phyloP scores from a whole-genome alignment of 2,888 invertebrate species.

The Drosophila anceps region DNA sequence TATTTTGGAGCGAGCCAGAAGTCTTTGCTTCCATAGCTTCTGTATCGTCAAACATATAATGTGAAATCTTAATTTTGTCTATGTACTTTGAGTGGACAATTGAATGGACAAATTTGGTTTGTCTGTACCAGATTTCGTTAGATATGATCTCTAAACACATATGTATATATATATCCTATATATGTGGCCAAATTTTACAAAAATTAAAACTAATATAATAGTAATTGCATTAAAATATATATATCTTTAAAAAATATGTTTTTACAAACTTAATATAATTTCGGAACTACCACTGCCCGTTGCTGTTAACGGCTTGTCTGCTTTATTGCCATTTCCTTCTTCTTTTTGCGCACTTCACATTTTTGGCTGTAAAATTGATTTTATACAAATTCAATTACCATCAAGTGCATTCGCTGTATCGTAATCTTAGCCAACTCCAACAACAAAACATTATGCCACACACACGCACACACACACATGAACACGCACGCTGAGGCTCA shows the following conservation, averaged over 20 bases:
- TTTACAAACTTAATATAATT: background rate
- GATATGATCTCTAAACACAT: too few species aligned
- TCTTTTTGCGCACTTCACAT: background rate
- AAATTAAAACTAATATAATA: background rate
- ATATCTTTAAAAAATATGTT: background rate
- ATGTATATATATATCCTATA: too few species aligned
- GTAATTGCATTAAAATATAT: background rate
- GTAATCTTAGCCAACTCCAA: conserved; percentile 49
- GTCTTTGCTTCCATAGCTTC: too few species aligned
- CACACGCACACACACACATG: conserved; percentile 19
- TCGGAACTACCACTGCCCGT: background rate
- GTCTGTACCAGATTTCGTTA: too few species aligned
- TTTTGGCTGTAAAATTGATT: conserved; percentile 14
- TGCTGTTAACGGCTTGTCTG: background rate
- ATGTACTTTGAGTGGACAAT: too few species aligned
- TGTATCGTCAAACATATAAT: too few species aligned
- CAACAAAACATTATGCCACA: conserved; percentile 63
- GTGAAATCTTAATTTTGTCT: too few species aligned
- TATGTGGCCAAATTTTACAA: background rate
- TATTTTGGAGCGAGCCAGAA: too few species aligned
- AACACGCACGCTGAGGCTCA: conserved; percentile 3
- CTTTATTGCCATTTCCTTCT: background rate
- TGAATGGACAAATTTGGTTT: too few species aligned
- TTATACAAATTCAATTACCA: conserved; percentile 38
- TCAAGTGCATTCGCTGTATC: conserved; percentile 66